phyloP scores from a whole-genome alignment of 2,113 vertebrate genomes.

The Terrapene triunguis region DNA sequence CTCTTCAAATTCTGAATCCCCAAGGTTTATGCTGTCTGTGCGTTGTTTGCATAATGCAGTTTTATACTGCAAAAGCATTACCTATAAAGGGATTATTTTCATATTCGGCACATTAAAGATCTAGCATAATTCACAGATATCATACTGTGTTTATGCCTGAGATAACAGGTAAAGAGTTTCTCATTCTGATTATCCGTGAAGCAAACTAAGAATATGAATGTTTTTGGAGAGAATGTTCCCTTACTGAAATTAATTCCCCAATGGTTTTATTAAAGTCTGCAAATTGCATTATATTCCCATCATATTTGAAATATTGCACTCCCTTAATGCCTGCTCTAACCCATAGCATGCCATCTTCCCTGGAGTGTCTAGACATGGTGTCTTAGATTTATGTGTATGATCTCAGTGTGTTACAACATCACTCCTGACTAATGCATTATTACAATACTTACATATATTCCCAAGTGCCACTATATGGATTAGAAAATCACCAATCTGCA shows the following conservation, averaged over 20 bases:
- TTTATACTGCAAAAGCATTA: slow-evolving; percentile 71
- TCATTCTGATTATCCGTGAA: slow-evolving; percentile 74
- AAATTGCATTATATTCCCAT: slow-evolving; percentile 85
- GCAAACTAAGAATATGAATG: slow-evolving; percentile 71
- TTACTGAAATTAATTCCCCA: slow-evolving; percentile 83
- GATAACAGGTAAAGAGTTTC: slow-evolving; percentile 79
- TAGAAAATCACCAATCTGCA: slow-evolving; percentile 91
- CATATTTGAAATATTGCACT: slow-evolving; percentile 83
- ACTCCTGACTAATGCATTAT: slow-evolving; percentile 86
- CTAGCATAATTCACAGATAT: slow-evolving; percentile 72
- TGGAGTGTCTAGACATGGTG: slow-evolving; percentile 85
- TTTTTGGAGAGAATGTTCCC: slow-evolving; percentile 75
- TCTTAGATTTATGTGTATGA: slow-evolving; percentile 86
- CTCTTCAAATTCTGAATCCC: slow-evolving; percentile 78
- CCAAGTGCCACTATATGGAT: slow-evolving; percentile 89
- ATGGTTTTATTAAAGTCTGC: slow-evolving; percentile 84
- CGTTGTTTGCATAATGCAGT: slow-evolving; percentile 82
- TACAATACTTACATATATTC: slow-evolving; percentile 89
- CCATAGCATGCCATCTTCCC: slow-evolving; percentile 82
- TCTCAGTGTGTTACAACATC: slow-evolving; percentile 88
- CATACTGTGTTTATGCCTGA: slow-evolving; percentile 73
- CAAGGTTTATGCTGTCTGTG: slow-evolving; percentile 75
- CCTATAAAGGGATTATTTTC: slow-evolving; percentile 82
- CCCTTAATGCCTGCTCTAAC: slow-evolving; percentile 81
- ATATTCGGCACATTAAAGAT: slow-evolving; percentile 79